Evolutionary conservation across 2,797 vertebrate genomes (phyloP).

Genomic region (Onychomys arenicola): DNA sequence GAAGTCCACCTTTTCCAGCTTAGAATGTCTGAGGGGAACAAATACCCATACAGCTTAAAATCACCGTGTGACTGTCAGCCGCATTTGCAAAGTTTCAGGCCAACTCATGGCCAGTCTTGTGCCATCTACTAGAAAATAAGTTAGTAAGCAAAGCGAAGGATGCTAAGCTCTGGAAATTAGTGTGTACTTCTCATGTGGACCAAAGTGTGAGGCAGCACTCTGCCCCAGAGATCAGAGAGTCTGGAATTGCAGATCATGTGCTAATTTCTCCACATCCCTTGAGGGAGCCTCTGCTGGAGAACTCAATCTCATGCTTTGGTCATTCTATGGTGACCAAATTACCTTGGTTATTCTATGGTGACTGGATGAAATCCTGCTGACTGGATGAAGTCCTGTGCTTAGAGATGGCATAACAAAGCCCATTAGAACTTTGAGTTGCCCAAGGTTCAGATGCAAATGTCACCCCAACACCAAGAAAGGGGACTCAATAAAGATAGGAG

Average conservation of each 20-base stretch:
- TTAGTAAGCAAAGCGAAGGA: slow-evolving; percentile 53
- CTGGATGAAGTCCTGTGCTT: not conserved
- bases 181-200: accelerated
- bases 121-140: not conserved
- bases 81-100: slow-evolving; percentile 8
- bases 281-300: not conserved
- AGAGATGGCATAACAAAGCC: not conserved
- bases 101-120: not conserved
- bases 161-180: not conserved
- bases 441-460: not conserved
- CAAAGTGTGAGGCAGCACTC: too few relatives aligned
- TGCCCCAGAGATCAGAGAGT: not conserved
- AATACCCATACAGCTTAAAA: slow-evolving; percentile 14
- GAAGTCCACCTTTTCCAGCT: slow-evolving; percentile 70
- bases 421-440: not conserved
- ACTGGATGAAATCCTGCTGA: not conserved
- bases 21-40: not conserved
- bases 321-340: not conserved
- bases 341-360: not conserved
- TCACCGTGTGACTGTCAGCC: slow-evolving; percentile 38
- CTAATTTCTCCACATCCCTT: not conserved
- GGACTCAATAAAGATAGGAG: not conserved
- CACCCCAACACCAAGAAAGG: not conserved
- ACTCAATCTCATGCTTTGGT: not conserved
- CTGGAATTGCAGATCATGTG: not conserved